Evolutionary conservation across 2,797 vertebrate species (phyloP).

Genomic region (Anableps anableps): DNA sequence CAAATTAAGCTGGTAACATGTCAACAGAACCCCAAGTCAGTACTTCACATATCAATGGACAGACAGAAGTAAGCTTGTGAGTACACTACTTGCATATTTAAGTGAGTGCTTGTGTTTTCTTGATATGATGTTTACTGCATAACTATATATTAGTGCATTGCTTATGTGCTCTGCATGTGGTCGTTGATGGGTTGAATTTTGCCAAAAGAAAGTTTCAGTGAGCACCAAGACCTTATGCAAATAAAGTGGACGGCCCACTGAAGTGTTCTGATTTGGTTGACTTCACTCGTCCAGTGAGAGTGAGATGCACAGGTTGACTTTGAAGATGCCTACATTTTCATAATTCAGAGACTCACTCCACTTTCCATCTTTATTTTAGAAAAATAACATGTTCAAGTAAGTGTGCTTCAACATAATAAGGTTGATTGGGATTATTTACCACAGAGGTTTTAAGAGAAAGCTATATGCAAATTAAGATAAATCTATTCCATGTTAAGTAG

Average conservation of each 20-base stretch:
- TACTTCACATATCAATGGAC: neutral
- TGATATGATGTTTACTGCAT: neutral
- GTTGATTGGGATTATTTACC: neutral
- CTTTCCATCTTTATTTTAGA: neutral
- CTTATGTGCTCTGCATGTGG: neutral
- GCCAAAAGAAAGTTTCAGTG: neutral
- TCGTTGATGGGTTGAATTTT: slow-evolving; percentile 4
- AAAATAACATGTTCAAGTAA: neutral
- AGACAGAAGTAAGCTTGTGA: slow-evolving; percentile 25
- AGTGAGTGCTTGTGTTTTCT: slow-evolving; percentile 3
- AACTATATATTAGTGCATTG: too few relatives aligned
- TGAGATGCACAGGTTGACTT: slow-evolving; percentile 22
- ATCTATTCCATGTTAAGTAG: neutral
- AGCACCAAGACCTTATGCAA: neutral
- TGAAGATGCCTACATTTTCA: neutral
- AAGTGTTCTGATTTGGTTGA: neutral
- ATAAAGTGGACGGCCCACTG: neutral
- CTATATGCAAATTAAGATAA: neutral
- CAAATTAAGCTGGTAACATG: neutral
- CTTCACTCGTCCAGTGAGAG: slow-evolving; percentile 19
- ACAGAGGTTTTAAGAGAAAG: neutral
- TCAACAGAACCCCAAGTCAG: neutral
- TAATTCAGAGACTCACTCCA: neutral
- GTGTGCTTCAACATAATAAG: neutral
- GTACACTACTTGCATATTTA: slow-evolving; percentile 20